Evolutionary conservation across 2,113 vertebrate genomes (phyloP).

Genomic region (Salvelinus fontinalis): DNA sequence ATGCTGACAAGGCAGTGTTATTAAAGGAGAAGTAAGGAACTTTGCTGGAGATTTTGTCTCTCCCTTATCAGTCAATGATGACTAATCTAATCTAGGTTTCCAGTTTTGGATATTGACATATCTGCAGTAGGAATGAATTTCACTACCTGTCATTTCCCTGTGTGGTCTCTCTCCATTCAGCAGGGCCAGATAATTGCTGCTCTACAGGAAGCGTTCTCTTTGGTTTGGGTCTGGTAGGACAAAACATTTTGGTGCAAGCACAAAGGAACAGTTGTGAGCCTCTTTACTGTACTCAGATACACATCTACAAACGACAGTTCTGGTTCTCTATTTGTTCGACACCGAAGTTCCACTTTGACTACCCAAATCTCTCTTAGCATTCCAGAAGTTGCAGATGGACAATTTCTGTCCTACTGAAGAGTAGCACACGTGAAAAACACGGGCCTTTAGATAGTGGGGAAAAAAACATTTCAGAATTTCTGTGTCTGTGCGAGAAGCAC

Average conservation of each 20-base stretch:
- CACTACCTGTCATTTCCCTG: constrained; percentile 68
- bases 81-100: no score
- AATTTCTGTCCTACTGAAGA: constrained; percentile 58
- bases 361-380: constrained; percentile 70
- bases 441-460: constrained; percentile 66
- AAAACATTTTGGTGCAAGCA: background rate
- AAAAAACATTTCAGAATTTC: constrained; percentile 71
- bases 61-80: no score
- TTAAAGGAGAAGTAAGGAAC: background rate
- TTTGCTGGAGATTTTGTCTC: background rate
- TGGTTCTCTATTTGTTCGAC: background rate
- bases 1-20: background rate
- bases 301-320: background rate
- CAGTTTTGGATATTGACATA: no score
- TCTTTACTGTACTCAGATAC: no score
- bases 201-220: constrained; percentile 71
- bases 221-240: constrained; percentile 82
- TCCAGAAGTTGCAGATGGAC: constrained; percentile 88
- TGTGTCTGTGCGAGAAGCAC: constrained; percentile 57
- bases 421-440: constrained; percentile 79
- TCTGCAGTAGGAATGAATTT: background rate
- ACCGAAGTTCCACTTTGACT: background rate
- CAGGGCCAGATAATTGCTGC: constrained; percentile 75
- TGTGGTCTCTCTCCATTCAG: constrained; percentile 79
- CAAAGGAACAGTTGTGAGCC: background rate